phyloP scores from a whole-genome alignment of 2,113 vertebrate genomes.

The Tonatia bakeri region DNA sequence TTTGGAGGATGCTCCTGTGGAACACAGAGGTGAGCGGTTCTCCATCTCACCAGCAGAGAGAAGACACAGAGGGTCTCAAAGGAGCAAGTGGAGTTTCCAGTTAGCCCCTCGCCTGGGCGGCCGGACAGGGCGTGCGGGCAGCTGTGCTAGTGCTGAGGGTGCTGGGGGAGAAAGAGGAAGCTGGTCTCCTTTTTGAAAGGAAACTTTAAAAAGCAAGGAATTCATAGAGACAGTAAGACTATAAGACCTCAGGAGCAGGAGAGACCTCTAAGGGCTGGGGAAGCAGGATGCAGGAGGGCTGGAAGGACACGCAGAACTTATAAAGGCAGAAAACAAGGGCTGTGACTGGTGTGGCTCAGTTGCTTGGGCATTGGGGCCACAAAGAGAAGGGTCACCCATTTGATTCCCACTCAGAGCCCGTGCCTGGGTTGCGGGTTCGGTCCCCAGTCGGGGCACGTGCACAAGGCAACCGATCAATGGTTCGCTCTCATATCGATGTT shows the following conservation, averaged over 20 bases:
- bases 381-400: too few species aligned
- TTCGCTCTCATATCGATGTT: too few species aligned
- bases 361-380: too few species aligned
- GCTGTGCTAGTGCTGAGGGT: neutral
- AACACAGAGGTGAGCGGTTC: constrained; percentile 44
- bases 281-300: neutral
- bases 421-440: too few species aligned
- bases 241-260: neutral
- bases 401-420: too few species aligned
- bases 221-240: neutral
- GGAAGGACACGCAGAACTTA: neutral
- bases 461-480: too few species aligned
- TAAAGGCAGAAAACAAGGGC: neutral
- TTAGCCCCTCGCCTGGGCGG: neutral
- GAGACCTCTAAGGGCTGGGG: neutral
- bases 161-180: neutral
- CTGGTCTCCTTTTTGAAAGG: neutral
- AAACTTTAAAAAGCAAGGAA: neutral
- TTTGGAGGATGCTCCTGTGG: constrained; percentile 56
- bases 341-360: too few species aligned
- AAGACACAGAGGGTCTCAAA: neutral
- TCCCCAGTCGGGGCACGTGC: too few species aligned
- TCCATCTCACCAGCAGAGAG: neutral
- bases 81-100: neutral
- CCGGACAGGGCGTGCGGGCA: accelerated